phyloP scores from a whole-genome alignment of 2,113 vertebrate genomes.

The Mesocricetus auratus region DNA sequence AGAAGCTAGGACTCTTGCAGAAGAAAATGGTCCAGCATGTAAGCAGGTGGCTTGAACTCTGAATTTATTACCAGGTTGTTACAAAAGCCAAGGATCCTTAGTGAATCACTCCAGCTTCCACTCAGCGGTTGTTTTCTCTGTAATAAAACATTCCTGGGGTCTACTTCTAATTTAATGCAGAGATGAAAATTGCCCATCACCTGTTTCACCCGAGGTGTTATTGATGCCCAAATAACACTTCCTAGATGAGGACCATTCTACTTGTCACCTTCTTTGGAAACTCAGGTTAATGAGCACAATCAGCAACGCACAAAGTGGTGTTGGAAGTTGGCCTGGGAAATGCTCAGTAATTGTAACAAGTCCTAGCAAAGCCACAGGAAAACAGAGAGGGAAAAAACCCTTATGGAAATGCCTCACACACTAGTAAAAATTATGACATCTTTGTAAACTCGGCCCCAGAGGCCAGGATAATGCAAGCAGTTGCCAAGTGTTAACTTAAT shows the following conservation, averaged over 20 bases:
- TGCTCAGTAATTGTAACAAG: background rate
- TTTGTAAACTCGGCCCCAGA: background rate
- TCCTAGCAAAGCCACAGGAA: background rate
- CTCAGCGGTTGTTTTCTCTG: constrained; percentile 28
- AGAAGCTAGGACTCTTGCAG: background rate
- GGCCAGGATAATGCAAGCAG: constrained; percentile 16
- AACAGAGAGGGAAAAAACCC: background rate
- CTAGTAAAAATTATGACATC: background rate
- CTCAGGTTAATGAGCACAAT: constrained; percentile 63
- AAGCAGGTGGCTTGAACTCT: background rate
- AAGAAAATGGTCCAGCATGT: background rate
- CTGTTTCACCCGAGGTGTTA: constrained; percentile 60
- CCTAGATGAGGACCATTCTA: background rate
- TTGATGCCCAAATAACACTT: constrained; percentile 57
- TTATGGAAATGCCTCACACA: background rate
- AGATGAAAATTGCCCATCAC: constrained; percentile 70
- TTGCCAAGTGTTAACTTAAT: constrained; percentile 3
- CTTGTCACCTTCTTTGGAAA: constrained; percentile 58
- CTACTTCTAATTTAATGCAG: constrained; percentile 68
- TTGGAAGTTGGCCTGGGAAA: background rate
- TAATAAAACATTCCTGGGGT: constrained; percentile 59
- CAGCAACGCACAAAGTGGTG: constrained; percentile 1
- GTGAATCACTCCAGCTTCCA: constrained; percentile 21
- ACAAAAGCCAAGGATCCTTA: background rate
- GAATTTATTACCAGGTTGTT: constrained; percentile 6